Conservation (phyloP, 2,888 invertebrate genomes). For the Aleiodes leptofemur region DNA sequence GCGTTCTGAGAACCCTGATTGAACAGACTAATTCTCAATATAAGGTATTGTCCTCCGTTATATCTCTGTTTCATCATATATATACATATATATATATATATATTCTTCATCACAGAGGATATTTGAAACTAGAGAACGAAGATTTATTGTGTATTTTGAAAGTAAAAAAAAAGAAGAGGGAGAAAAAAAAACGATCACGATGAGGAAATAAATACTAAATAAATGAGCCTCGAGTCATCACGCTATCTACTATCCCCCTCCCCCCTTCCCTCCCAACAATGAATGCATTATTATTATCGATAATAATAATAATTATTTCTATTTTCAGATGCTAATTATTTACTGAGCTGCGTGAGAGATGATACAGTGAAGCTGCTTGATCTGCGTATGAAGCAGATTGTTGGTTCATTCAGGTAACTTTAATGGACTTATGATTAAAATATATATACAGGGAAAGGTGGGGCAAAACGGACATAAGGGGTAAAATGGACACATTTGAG, state of each 20-base stretch:
- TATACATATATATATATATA: background rate
- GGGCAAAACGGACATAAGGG: too few species aligned
- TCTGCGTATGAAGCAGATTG: constrained; percentile 94
- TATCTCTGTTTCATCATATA: background rate
- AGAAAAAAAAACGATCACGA: constrained; percentile 9
- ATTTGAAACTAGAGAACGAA: constrained; percentile 45
- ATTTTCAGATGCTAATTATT: constrained; percentile 89
- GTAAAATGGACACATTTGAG: too few species aligned
- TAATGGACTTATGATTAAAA: background rate
- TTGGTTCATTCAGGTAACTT: constrained; percentile 91
- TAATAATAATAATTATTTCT: constrained; percentile 8
- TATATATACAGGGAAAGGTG: too few species aligned
- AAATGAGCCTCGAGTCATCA: constrained; percentile 46
- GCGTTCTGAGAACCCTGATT: constrained; percentile 50
- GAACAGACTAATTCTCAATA: constrained; percentile 57
- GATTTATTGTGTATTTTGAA: constrained; percentile 5
- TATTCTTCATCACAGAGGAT: constrained; percentile 46
- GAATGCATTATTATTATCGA: constrained; percentile 8
- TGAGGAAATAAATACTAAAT: constrained; percentile 13
- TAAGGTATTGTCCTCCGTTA: constrained; percentile 54
- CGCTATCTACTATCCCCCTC: constrained; percentile 16
- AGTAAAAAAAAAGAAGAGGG: too few species aligned
- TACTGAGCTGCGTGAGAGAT: constrained; percentile 95
- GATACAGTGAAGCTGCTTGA: constrained; percentile 96
- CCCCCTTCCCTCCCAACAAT: background rate